These are phyloP conservation scores for Parazoanthus swiftii DNA, from an alignment of 92 coral and sea anemone species.

Conservation along the genomic window DNA sequence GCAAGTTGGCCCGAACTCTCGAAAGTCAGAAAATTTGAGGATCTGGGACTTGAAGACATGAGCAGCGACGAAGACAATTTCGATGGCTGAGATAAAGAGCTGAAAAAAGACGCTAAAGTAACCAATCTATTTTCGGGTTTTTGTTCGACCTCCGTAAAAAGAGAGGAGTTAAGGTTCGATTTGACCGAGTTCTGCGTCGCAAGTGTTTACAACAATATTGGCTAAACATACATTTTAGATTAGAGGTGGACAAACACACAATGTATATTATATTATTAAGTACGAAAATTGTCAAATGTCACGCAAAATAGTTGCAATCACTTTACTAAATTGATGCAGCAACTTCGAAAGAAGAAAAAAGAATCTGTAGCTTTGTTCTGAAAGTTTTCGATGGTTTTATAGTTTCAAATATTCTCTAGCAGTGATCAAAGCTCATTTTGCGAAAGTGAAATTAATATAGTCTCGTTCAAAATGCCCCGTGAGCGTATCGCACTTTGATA, in stretches of 20 bases:
- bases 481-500: not conserved
- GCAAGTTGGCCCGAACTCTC: slow-evolving; percentile 37
- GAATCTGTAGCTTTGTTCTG: not conserved
- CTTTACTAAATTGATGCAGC: not conserved
- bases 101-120: not conserved
- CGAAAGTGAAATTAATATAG: not conserved
- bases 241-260: not conserved
- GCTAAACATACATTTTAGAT: not conserved
- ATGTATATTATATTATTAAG: too few relatives aligned
- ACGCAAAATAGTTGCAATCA: not conserved
- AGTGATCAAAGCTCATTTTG: not conserved
- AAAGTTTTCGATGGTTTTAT: not conserved
- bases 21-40: slow-evolving; percentile 13
- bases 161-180: not conserved
- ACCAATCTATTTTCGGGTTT: not conserved
- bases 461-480: not conserved
- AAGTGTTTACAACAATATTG: not conserved
- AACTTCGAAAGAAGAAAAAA: not conserved
- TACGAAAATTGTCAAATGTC: not conserved
- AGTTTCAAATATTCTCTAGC: not conserved
- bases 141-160: not conserved
- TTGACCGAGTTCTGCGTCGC: not conserved
- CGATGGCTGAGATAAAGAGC: not conserved
- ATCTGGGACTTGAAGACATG: not conserved
- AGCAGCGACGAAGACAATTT: slow-evolving; percentile 28